Base-by-base conservation (phyloP, 2,888 invertebrate species). In the Meloe dianella region DNA sequence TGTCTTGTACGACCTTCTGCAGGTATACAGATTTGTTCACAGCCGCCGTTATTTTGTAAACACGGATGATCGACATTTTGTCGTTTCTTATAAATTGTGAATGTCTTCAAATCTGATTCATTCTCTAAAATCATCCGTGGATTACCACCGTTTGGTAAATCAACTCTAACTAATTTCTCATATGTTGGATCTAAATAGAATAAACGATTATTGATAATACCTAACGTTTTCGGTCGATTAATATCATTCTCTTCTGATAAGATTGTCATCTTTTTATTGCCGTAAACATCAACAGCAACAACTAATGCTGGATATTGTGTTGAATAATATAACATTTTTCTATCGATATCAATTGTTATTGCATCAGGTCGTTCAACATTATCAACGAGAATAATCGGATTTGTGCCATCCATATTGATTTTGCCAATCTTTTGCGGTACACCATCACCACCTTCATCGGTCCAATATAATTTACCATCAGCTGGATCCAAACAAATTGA, bases 401-500 rank as follows among this genome's bases (percentile, higher is more conserved):
- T 90, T 14, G 90, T 88, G 0, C 99, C 98, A 80, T 97, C 97
- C 95, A 99, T 96, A 79, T 95, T 94, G 0, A 95, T 95, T 75
- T 91, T 92, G 0, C 90, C 94, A 32, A 98, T 91, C 84, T 98
- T 98, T 0, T 92, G 88, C 0, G 95, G 94, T 0, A 96, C 93
- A 1, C 95, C 95, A 68, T 87, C 91, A 9, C 96, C 96, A 10
- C 98, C 98, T 73, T 95, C 94, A 80, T 99, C 99, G 10, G 97
- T 89, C 98, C 98, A 99, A 85, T 95, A 99, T 30, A 97, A 84
- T 85, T 93, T 92, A 86, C 98, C 98, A 76, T 94, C 93, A n/a
- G 89, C 89, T 0, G 98, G 97, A 85, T 98, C 96, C 35, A 99
- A 85, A 64, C 93, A 94, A 68, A 99, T 89, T 0, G 94, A 89